Base-by-base conservation (phyloP, 2,797 vertebrate genomes). In the Ciconia nigra region DNA sequence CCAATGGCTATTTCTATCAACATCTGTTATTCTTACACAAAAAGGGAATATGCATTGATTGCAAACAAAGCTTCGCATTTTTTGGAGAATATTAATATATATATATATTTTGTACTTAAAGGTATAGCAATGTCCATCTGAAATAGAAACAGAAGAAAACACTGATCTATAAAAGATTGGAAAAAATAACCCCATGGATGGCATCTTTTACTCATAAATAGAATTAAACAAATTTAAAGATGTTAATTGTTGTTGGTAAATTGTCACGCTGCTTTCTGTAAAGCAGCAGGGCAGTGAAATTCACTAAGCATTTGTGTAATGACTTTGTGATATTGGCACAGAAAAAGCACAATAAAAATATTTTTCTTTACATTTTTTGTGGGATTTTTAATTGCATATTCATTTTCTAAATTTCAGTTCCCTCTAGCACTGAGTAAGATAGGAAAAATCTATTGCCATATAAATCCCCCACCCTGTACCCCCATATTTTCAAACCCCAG, bases 1-100 rank as follows among this genome's bases (percentile, higher is more conserved):
- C 98, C 97, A 96, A 95, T 96, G 97, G 98, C 98, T 97, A 95
- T 98, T 98, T 96, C 98, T 91, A 98, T 98, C 97, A 98, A 96
- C 94, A 98, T 97, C 87, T 96, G 96, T 98, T 98, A 97, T 97
- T 98, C 96, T 96, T 97, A 95, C 95, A 94, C 54, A 61, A 96
- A 97, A 96, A 61, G 72, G 73, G 96, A 98, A 98, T 98, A 89
- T 88, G 96, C 93, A 92, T 91, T 97, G 98, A 98, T 97, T 88
- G 96, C 97, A 97, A 98, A 97, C 98, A 97, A 96, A 97, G 90
- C 89, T 92, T 93, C 17, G 0, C 41, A 20, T 84, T 91, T 96
- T 97, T 97, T 90, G 31, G 93, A 97, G 89, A 94, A 93, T 87
- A 80, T 91, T 96, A 71, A 92, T 90, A 97, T 90, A 96, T 86